phyloP scores from a whole-genome alignment of 2,113 vertebrate species.

The Elephas maximus region DNA sequence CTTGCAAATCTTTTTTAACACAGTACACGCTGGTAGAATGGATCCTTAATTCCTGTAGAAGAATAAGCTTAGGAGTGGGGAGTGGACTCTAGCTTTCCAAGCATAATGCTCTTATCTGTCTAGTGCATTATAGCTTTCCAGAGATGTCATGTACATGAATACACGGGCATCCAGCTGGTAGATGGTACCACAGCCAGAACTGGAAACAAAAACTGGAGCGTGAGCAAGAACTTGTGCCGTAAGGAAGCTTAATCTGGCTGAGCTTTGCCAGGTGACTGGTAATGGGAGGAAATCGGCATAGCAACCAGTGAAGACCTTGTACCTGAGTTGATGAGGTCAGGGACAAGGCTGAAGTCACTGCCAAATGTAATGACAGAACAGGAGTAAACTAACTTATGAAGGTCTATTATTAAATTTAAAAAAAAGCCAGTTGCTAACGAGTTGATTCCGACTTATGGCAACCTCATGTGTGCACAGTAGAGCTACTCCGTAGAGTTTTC shows the following conservation, averaged over 20 bases:
- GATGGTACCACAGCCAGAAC: background rate
- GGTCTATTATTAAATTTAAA: background rate
- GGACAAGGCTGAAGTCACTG: background rate
- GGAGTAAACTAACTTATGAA: background rate
- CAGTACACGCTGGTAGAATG: background rate
- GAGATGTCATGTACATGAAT: background rate
- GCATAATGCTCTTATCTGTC: background rate
- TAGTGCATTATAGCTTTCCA: background rate
- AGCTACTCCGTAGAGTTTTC: no score
- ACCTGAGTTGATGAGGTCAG: background rate
- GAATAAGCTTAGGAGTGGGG: background rate
- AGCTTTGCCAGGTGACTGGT: background rate
- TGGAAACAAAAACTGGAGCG: background rate
- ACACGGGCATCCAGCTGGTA: background rate
- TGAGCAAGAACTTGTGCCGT: background rate
- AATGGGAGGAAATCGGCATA: background rate
- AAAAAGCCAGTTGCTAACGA: no score
- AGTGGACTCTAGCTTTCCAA: background rate
- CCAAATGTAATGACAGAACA: no score
- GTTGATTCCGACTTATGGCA: no score
- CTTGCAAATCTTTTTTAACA: slow-evolving; percentile 27
- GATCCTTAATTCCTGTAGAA: background rate
- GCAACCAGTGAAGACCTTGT: background rate
- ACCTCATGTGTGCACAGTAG: no score
- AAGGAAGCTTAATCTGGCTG: background rate